phyloP scores from a whole-genome alignment of 2,113 vertebrate genomes.

The Chinchilla lanigera region DNA sequence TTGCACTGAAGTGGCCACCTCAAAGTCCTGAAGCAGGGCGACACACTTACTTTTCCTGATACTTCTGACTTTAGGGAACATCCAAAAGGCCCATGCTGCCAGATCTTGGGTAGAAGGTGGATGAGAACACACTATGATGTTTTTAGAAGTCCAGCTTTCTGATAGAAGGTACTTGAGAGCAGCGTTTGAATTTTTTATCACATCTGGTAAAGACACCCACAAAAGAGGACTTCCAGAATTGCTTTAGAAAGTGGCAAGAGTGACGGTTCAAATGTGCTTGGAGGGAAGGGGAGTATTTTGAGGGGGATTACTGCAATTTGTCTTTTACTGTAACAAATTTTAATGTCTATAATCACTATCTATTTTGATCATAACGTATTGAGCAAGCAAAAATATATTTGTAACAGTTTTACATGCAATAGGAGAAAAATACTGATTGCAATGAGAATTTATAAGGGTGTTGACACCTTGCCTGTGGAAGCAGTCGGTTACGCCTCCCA shows the following conservation, averaged over 20 bases:
- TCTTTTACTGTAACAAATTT: background rate
- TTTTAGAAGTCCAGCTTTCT: background rate
- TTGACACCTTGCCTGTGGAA: background rate
- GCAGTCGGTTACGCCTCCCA: background rate
- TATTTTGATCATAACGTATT: background rate
- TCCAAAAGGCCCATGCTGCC: background rate
- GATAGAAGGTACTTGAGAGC: background rate
- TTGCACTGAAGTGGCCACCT: background rate
- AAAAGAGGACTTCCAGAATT: background rate
- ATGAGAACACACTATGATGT: background rate
- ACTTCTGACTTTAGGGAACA: background rate
- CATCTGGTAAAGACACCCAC: background rate
- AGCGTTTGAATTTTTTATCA: background rate
- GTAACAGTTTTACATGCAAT: slow-evolving; percentile 34
- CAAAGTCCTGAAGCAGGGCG: background rate
- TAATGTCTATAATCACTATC: background rate
- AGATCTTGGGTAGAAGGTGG: background rate
- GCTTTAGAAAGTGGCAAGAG: background rate
- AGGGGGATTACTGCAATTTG: background rate
- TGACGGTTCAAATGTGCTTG: background rate
- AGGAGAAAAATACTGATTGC: slow-evolving; percentile 3
- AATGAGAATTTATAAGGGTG: background rate
- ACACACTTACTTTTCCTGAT: background rate
- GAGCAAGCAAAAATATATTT: slow-evolving; percentile 59
- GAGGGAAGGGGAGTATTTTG: background rate